These are phyloP conservation scores for Tangara arthus DNA, from an alignment of 2,797 vertebrate species.

Conservation along the genomic window DNA sequence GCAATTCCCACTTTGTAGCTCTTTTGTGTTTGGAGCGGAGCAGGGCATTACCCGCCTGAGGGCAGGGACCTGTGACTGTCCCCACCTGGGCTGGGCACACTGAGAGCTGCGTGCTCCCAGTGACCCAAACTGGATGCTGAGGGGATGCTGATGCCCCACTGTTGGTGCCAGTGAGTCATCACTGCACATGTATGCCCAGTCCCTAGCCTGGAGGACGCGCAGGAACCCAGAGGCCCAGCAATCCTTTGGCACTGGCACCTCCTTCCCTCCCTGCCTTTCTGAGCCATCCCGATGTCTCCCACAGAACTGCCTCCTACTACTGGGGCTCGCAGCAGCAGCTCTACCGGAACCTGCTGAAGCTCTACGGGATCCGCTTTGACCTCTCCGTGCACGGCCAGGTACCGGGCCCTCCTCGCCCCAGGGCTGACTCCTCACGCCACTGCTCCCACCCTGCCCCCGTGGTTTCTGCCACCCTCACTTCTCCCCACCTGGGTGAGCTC, in stretches of 20 bases:
- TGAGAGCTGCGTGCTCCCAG: accelerated
- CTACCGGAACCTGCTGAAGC: conserved; percentile 86
- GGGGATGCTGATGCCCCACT: accelerated
- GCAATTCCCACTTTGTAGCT: not conserved
- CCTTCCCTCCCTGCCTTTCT: not conserved
- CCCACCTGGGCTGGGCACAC: accelerated
- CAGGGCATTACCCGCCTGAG: not conserved
- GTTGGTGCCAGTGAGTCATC: not conserved
- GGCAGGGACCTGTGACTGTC: not conserved
- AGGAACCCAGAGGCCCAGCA: not conserved
- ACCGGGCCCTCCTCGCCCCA: not conserved
- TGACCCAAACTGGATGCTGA: not conserved
- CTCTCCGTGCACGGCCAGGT: conserved; percentile 89
- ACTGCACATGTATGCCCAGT: accelerated
- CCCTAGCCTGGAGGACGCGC: not conserved
- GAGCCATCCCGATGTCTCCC: not conserved
- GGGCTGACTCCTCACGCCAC: not conserved
- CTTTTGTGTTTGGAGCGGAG: not conserved
- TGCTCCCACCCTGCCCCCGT: not conserved
- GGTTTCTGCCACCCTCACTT: accelerated
- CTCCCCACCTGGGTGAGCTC: not conserved
- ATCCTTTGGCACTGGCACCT: accelerated
- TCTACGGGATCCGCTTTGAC: conserved; percentile 90
- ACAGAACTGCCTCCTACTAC: conserved; percentile 87
- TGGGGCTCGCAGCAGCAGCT: conserved; percentile 74